Conservation (phyloP, 2,888 invertebrate species). For the Mayetiola destructor region DNA sequence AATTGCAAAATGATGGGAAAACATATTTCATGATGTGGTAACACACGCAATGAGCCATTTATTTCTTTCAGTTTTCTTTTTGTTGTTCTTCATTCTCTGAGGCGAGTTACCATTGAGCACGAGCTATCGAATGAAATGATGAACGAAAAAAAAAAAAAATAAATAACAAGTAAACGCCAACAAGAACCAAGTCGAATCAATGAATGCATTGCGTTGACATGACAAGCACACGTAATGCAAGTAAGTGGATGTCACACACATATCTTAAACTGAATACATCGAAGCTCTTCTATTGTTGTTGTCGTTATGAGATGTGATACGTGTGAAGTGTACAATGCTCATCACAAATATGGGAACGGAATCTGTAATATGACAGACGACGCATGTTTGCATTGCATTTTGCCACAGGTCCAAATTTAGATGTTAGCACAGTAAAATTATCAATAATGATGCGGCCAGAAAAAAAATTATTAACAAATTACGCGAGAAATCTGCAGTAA, state of each 20-base stretch:
- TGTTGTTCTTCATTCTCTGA: too few species aligned
- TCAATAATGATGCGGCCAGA: too few species aligned
- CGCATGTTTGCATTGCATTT: too few species aligned
- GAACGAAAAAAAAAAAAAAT: neutral
- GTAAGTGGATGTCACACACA: slow-evolving; percentile 4
- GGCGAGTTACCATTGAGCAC: neutral
- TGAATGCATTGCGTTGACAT: slow-evolving; percentile 11
- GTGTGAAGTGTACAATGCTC: neutral
- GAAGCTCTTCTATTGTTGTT: neutral
- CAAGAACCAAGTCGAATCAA: neutral
- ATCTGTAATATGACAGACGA: too few species aligned
- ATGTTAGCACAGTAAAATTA: too few species aligned
- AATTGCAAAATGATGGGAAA: too few species aligned
- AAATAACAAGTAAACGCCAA: neutral
- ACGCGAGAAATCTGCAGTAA: too few species aligned
- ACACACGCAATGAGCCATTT: slow-evolving; percentile 2
- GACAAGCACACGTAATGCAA: slow-evolving; percentile 11
- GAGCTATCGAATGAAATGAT: too few species aligned
- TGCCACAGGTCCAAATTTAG: too few species aligned
- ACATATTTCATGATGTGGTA: slow-evolving; percentile 5
- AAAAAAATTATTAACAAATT: too few species aligned
- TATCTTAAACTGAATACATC: slow-evolving; percentile 1
- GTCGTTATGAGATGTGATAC: neutral
- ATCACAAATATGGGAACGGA: slow-evolving; percentile 1
- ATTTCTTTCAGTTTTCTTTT: neutral